Percentiles rank a stretch among this genome's conserved stretches.
Conservation (phyloP, 2,888 invertebrate species). For the Drosophila pullipes region DNA sequence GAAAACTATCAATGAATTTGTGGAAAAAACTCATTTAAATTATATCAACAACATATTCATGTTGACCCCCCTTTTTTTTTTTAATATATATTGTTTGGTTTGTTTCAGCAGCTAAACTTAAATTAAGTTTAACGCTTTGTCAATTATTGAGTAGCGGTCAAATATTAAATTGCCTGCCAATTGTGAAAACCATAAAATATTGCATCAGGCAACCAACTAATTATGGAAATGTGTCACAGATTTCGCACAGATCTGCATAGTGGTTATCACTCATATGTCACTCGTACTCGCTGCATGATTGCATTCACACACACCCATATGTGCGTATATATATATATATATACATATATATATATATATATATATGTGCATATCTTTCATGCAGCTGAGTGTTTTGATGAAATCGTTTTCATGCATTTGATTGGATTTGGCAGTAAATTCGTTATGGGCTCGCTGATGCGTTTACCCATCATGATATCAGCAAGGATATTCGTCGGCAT, state of each 20-base stretch:
- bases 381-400: slow-evolving; percentile 41
- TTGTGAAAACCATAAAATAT: slow-evolving; percentile 34
- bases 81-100: slow-evolving; percentile 27
- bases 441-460: slow-evolving; percentile 70
- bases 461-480: slow-evolving; percentile 59
- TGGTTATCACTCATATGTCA: slow-evolving; percentile 12
- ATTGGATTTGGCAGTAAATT: slow-evolving; percentile 73
- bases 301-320: background rate
- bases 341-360: too few species aligned
- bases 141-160: slow-evolving; percentile 28
- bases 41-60: slow-evolving; percentile 2
- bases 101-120: slow-evolving; percentile 54
- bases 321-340: too few species aligned
- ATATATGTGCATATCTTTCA: slow-evolving; percentile 10
- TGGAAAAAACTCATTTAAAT: background rate
- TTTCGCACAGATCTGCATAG: slow-evolving; percentile 27
- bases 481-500: slow-evolving; percentile 44
- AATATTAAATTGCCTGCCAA: slow-evolving; percentile 45
- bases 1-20: slow-evolving; percentile 42
- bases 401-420: slow-evolving; percentile 68
- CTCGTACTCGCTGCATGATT: background rate
- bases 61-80: background rate
- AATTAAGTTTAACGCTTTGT: slow-evolving; percentile 48
- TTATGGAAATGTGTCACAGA: slow-evolving; percentile 62
- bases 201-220: slow-evolving; percentile 56